Conservation (phyloP, 2,113 vertebrate species). For the Bagarius yarrelli region DNA sequence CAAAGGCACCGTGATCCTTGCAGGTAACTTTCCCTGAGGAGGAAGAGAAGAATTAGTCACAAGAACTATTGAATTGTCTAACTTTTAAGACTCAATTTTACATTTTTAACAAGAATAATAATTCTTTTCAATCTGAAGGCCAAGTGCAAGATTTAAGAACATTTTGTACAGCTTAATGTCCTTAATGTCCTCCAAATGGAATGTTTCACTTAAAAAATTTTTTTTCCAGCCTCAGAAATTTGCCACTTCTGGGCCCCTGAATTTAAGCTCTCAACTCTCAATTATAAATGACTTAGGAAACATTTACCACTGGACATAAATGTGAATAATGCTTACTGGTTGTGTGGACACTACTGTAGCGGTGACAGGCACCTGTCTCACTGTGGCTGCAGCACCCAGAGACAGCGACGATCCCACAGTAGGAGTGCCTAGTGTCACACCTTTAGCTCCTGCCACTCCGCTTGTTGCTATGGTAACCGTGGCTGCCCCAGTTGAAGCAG, state of each 20-base stretch:
- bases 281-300: background rate
- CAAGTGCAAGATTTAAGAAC: background rate
- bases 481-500: slow-evolving; percentile 72
- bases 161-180: background rate
- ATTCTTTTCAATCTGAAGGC: too few species aligned
- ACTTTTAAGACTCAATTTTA: background rate
- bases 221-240: too few species aligned
- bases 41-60: background rate
- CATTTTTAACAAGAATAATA: too few species aligned
- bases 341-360: slow-evolving; percentile 87
- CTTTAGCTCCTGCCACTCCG: slow-evolving; percentile 77
- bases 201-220: too few species aligned
- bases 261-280: background rate
- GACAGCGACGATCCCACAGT: slow-evolving; percentile 76
- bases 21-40: slow-evolving; percentile 87
- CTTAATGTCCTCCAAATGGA: background rate
- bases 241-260: background rate
- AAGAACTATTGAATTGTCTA: background rate
- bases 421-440: slow-evolving; percentile 77
- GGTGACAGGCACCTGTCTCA: slow-evolving; percentile 87
- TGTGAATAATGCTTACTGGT: slow-evolving; percentile 74
- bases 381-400: slow-evolving; percentile 77
- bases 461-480: slow-evolving; percentile 79
- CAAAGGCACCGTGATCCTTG: slow-evolving; percentile 90
- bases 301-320: background rate